A percentile compares a stretch with the other conserved stretches of the same genome.
Conservation (phyloP, 2,888 invertebrate genomes). For the Germaria angustata region DNA sequence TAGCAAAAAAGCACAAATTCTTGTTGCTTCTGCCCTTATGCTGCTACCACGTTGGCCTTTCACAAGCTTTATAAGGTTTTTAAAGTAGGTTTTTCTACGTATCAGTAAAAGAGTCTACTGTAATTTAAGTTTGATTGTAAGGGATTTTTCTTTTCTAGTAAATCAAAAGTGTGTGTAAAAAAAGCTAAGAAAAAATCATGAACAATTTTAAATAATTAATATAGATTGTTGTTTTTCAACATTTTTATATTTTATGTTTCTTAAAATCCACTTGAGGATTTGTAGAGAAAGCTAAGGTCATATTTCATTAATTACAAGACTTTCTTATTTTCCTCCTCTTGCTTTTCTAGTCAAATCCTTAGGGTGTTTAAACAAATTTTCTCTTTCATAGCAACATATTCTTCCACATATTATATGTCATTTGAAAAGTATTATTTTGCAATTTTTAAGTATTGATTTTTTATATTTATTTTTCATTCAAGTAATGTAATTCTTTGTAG, state of each 20-base stretch:
- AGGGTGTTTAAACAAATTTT: conserved; percentile 17
- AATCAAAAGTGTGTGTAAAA: not conserved
- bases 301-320: conserved; percentile 41
- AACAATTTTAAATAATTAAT: conserved; percentile 35
- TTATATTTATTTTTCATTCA: not conserved
- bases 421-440: conserved; percentile 20
- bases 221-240: conserved; percentile 17
- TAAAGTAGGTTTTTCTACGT: conserved; percentile 5
- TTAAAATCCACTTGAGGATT: conserved; percentile 17
- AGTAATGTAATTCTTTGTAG: conserved; percentile 47
- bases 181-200: not conserved
- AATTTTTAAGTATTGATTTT: conserved; percentile 40
- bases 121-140: conserved; percentile 15
- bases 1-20: not conserved
- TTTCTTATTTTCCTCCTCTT: not conserved
- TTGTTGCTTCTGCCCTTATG: conserved; percentile 38
- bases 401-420: not conserved
- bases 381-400: conserved; percentile 6
- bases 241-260: not conserved
- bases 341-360: not conserved
- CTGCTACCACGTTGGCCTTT: conserved; percentile 53
- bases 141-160: not conserved
- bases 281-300: not conserved
- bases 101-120: not conserved
- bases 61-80: conserved; percentile 53